Base-by-base conservation (phyloP, 2,797 vertebrate genomes). In the Fistularia commersonii region DNA sequence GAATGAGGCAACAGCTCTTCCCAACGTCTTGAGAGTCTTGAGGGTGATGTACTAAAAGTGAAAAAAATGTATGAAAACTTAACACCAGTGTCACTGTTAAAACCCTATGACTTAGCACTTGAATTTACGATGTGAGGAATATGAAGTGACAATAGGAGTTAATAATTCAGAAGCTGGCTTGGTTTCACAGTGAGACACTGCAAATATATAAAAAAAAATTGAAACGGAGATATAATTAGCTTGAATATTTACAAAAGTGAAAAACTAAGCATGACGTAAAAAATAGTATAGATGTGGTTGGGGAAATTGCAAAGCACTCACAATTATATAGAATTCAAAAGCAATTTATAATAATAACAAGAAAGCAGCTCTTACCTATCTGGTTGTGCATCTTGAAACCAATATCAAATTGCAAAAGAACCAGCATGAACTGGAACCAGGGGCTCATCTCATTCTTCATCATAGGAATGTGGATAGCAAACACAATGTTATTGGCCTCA, bases 391-490 rank as follows among this genome's bases (percentile, higher is more conserved):
- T 78, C 84, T 94, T 97, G 75, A 94, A 99, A 0, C 92, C 93
- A 0, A 99, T 97, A 82, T 99, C 95, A 63, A 99, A 89, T 69
- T 99, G 94, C 71, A 99, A 84, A 83, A 99, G 90, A 72, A 98
- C 91, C 8, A 99, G 82, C 90, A 99, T 95, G 67, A 98, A 99
- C 77, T 99, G 97, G 88, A 99, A 99, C 97, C 97, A 99, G 52
- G 96, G 89, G 65, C 93, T 99, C 96, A 99, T 98, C 89, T 99
- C 95, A 75, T 90, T 93, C 62, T 66, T 49, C 8, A 85, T 90
- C 54, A 89, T 82, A 0, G 97, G 97, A 43, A 98, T 87, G 69
- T 99, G 97, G 45, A 95, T 89, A 0, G 95, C 88, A 47, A 99
- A 99, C 8, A 99, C 97, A 1, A 99, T 99, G 69, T 96, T 92